Evolutionary conservation across 2,888 invertebrate species (phyloP).

Genomic region (Scotopteryx bipunctaria): DNA sequence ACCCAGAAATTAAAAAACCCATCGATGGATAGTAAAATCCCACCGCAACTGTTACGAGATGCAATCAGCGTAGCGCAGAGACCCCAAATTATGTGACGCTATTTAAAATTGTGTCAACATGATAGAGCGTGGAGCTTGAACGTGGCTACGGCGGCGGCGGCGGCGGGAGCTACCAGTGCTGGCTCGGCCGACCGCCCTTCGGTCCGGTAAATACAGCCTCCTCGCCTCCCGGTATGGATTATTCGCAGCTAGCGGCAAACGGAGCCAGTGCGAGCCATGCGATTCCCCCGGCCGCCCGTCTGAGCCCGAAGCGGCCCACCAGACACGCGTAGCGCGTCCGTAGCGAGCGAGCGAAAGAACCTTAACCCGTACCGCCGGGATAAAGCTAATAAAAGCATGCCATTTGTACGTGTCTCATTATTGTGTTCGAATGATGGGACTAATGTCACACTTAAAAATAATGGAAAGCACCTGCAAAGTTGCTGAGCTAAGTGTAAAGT

Average conservation of each 20-base stretch:
- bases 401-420: slow-evolving; percentile 55
- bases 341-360: slow-evolving; percentile 48
- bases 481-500: slow-evolving; percentile 59
- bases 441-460: slow-evolving; percentile 64
- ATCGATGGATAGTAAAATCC: slow-evolving; percentile 38
- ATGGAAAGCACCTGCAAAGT: slow-evolving; percentile 68
- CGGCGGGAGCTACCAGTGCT: slow-evolving; percentile 62
- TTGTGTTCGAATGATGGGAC: slow-evolving; percentile 64
- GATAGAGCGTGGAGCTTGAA: slow-evolving; percentile 53
- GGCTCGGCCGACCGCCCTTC: slow-evolving; percentile 72
- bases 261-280: slow-evolving; percentile 75
- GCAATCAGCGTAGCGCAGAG: slow-evolving; percentile 51
- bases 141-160: slow-evolving; percentile 50
- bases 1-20: slow-evolving; percentile 35
- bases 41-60: slow-evolving; percentile 45
- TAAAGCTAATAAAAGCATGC: slow-evolving; percentile 64
- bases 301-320: slow-evolving; percentile 49
- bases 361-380: slow-evolving; percentile 48
- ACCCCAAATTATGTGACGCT: slow-evolving; percentile 66
- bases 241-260: slow-evolving; percentile 69
- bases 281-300: slow-evolving; percentile 63
- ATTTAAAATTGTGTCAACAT: slow-evolving; percentile 79
- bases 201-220: slow-evolving; percentile 80
- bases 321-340: slow-evolving; percentile 51
- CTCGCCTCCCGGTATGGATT: slow-evolving; percentile 79